These are phyloP conservation scores for Halcyon senegalensis DNA, from an alignment of 2,113 vertebrate species.

Conservation along the genomic window DNA sequence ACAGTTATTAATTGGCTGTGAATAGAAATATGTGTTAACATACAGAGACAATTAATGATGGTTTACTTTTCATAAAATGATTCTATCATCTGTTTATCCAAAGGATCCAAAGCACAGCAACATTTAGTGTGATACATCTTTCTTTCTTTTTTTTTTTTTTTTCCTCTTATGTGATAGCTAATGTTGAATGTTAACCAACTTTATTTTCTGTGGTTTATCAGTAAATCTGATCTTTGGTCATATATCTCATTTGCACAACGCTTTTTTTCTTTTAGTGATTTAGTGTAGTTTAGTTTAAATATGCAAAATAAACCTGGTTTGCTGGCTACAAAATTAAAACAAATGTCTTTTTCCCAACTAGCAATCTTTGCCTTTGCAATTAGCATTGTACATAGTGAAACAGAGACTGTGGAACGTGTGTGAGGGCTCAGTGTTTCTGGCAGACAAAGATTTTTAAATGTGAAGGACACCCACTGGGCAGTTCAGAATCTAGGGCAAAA, in stretches of 20 bases:
- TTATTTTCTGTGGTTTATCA: neutral
- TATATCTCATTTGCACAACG: neutral
- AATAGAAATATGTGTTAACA: conserved; percentile 19
- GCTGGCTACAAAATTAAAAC: conserved; percentile 13
- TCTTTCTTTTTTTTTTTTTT: neutral
- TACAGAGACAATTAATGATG: neutral
- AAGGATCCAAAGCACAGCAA: neutral
- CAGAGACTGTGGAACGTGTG: neutral
- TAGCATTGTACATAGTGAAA: neutral
- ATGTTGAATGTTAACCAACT: neutral
- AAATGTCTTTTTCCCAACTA: neutral
- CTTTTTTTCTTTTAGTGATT: neutral
- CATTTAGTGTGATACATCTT: neutral
- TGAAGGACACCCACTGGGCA: neutral
- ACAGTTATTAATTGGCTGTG: neutral
- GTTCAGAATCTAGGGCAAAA: conserved; percentile 18
- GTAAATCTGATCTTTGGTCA: neutral
- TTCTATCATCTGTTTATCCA: neutral
- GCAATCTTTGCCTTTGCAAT: neutral
- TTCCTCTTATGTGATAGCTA: neutral
- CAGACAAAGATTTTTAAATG: conserved; percentile 28
- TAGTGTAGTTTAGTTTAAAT: neutral
- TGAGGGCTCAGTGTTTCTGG: neutral
- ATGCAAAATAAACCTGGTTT: neutral
- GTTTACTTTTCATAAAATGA: neutral